phyloP scores from a whole-genome alignment of 2,888 invertebrate species.

The Peribatodes rhomboidaria region DNA sequence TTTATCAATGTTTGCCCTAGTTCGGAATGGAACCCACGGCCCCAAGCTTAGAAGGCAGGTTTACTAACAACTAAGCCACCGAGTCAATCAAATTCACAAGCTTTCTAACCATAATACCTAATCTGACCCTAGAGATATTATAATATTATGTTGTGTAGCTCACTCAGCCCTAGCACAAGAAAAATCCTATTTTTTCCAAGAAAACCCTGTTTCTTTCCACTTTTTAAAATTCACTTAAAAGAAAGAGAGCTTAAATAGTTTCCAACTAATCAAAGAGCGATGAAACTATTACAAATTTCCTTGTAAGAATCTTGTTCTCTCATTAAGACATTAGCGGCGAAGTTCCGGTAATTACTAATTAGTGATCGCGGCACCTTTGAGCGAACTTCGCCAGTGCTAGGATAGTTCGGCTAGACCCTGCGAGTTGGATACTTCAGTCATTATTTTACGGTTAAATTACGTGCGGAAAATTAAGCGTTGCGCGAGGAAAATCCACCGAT shows the following conservation, averaged over 20 bases:
- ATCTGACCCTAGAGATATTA: no score
- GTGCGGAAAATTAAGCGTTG: no score
- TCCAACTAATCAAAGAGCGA: conserved; percentile 14
- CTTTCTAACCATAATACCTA: no score
- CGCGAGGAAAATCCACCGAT: no score
- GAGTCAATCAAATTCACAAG: no score
- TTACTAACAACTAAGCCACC: no score
- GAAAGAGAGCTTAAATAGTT: background rate
- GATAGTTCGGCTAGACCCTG: background rate
- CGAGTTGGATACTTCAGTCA: conserved; percentile 3
- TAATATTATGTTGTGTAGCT: no score
- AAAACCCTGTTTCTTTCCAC: background rate
- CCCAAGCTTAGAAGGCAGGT: no score
- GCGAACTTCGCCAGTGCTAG: background rate
- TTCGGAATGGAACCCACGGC: no score
- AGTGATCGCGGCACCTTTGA: conserved; percentile 17
- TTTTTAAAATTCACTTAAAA: conserved; percentile 3
- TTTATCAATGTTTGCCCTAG: no score
- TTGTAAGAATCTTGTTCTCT: conserved; percentile 14
- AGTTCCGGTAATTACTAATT: conserved; percentile 28
- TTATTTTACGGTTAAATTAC: conserved; percentile 7
- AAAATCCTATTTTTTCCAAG: background rate
- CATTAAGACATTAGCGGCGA: conserved; percentile 23
- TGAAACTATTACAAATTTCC: conserved; percentile 20
- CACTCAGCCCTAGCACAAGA: background rate